Base-by-base conservation (phyloP, 1,140 invertebrate genomes). In the Ptiloglossa arizonensis region DNA sequence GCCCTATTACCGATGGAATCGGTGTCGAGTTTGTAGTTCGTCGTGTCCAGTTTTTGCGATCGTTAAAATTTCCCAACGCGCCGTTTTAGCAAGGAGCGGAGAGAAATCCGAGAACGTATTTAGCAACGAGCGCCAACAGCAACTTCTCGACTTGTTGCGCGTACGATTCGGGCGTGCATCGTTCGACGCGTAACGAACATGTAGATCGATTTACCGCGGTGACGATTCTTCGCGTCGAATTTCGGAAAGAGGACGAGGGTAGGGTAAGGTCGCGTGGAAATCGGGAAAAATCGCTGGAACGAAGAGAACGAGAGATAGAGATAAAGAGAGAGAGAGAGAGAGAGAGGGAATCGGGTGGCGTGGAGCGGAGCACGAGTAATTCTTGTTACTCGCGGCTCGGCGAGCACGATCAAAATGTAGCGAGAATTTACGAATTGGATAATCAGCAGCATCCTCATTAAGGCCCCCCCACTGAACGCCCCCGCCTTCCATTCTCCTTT, bases 391-490 rank as follows among this genome's bases (percentile, higher is more conserved):
- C 87, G 87, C 87, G 87, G 85, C 86, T 89, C 86, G 82, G 76
- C 84, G 74, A 85, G 87, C 84, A 86, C 86, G 90, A 93, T 92
- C 88, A 92, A 92, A 92, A 93, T 93, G 91, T 90, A 92, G 91
- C 91, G 91, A 92, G 90, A 92, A 93, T 92, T 92, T 90, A 92
- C 91, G 90, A 93, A 92, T 92, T 93, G 92, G 91, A 93, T 93
- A 93, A 93, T 93, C 92, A 93, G 91, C 92, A 91, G 92, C 92
- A 93, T 93, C 92, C 92, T 93, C 90, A 92, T 93, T 93, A 93
- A 90, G 88, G 89, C 87, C 89, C 90, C 88, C 88, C 90, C 89
- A 88, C 88, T 89, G 81, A 81, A 90, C 91, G 91, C 89, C 91
- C 89, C 88, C 91, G 90, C 89, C 89, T 90, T 90, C 90, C 88